Conservation (phyloP, 2,888 invertebrate genomes). For the Andrena minutula region DNA sequence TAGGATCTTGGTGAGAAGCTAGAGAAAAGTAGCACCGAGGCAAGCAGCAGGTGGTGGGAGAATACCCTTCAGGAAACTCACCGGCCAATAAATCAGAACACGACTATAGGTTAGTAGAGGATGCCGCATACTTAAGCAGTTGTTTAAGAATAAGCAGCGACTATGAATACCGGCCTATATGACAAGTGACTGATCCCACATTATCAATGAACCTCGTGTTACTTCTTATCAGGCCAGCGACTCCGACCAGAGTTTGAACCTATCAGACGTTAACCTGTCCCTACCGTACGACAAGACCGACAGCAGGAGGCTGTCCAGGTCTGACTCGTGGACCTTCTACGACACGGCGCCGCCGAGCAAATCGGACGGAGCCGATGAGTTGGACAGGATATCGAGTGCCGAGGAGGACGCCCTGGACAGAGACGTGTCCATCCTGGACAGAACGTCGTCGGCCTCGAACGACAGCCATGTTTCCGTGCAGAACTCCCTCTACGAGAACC, state of each 20-base stretch:
- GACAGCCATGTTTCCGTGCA: slow-evolving; percentile 75
- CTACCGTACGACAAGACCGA: slow-evolving; percentile 74
- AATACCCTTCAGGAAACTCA: no score
- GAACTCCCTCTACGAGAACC: slow-evolving; percentile 86
- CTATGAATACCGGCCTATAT: no score
- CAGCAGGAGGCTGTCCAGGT: slow-evolving; percentile 82
- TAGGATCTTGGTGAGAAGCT: no score
- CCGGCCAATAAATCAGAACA: no score
- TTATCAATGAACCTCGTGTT: background rate
- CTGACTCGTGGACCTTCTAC: slow-evolving; percentile 87
- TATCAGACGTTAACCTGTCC: slow-evolving; percentile 77
- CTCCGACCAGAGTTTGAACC: slow-evolving; percentile 72
- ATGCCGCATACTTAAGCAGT: no score
- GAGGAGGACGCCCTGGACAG: slow-evolving; percentile 73
- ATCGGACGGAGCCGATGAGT: slow-evolving; percentile 74
- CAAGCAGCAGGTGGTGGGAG: no score
- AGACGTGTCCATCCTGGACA: slow-evolving; percentile 63
- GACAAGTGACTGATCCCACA: background rate
- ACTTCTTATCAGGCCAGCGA: slow-evolving; percentile 60
- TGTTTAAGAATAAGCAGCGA: no score
- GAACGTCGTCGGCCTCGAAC: slow-evolving; percentile 70
- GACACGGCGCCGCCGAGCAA: slow-evolving; percentile 78
- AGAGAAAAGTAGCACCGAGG: no score
- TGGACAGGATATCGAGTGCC: slow-evolving; percentile 77
- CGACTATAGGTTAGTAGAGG: no score